Evolutionary conservation across 1,140 invertebrate genomes (phyloP).

Genomic region (Drosophila parabipectinata): DNA sequence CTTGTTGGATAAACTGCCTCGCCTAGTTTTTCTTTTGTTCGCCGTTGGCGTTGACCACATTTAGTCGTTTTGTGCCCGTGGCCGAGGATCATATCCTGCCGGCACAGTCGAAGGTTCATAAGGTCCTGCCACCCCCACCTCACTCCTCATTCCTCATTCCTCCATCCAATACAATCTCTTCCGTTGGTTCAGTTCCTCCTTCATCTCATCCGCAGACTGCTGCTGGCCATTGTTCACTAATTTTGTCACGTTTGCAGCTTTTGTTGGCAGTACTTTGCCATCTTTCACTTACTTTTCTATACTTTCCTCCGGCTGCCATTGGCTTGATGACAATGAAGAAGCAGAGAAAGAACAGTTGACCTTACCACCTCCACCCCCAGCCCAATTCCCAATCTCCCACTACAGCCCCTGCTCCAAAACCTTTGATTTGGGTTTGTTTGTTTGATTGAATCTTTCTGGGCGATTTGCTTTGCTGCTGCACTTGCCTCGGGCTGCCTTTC

Average conservation of each 20-base stretch:
- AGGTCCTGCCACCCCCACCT: slow-evolving; percentile 31
- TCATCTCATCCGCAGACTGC: slow-evolving; percentile 51
- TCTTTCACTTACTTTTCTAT: slow-evolving; percentile 60
- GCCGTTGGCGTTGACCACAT: slow-evolving; percentile 69
- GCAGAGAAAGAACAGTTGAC: slow-evolving; percentile 13
- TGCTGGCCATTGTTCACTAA: slow-evolving; percentile 75
- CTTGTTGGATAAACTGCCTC: neutral
- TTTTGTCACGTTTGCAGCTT: slow-evolving; percentile 82
- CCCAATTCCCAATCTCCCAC: neutral
- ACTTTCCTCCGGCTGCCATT: slow-evolving; percentile 26
- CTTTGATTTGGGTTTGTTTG: slow-evolving; percentile 34
- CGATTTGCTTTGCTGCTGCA: slow-evolving; percentile 57
- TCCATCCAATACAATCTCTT: slow-evolving; percentile 23
- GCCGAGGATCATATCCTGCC: slow-evolving; percentile 57
- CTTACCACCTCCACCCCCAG: slow-evolving; percentile 7
- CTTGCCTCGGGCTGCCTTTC: slow-evolving; percentile 20
- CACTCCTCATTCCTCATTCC: too few species aligned
- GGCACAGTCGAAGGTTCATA: slow-evolving; percentile 59
- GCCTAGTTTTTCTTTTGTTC: slow-evolving; percentile 67
- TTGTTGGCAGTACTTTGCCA: slow-evolving; percentile 65
- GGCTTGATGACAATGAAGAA: slow-evolving; percentile 22
- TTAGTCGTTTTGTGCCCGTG: slow-evolving; percentile 51
- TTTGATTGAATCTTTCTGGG: slow-evolving; percentile 63
- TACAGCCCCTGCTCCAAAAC: neutral
- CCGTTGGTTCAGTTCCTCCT: slow-evolving; percentile 34